Base-by-base conservation (phyloP, 2,113 vertebrate species). In the Triplophysa siluroides region DNA sequence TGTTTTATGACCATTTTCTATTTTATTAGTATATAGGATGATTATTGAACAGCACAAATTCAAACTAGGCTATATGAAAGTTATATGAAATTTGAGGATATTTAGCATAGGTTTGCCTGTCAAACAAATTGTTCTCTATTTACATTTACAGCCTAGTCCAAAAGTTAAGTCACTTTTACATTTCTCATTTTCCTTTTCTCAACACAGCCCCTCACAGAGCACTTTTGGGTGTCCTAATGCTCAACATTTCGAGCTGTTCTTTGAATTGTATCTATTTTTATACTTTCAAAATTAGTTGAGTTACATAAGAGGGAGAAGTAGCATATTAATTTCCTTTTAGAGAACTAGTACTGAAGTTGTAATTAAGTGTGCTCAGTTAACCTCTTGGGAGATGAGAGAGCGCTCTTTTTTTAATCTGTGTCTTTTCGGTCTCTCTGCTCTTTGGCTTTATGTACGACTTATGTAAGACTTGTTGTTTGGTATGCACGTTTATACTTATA, bases 231-330 rank as follows among this genome's bases (percentile, higher is more conserved):
- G 56, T 70, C 47, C 38, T 70, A 45, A 69, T 78, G 69, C 80
- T 80, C 68, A 73, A 83, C 76, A 80, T 83, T 73, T 85, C 73
- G 60, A 78, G 50, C 81, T 79, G 69, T 87, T 77, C 76, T 80
- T 73, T 78, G 87, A 69, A 72, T 60, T 73, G 24, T 84, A 61
- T 26, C 8, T 23, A 61, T 84, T 45, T 86, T 63, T 78, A 54
- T 45, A 38, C 76, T 41, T 70, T 64, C 54, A 75, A 85, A 85
- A 84, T 86, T 83, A 85, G 33, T 66, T 63, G 52, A 41, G 82
- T 88, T 90, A 86, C 78, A 33, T 88, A 87, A 90, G 72, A 63
- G 63, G 60, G 77, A 58, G 78, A 70, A 67, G 75, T 47, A 76
- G 74, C 71, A 65, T 80, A 83, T 82, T 84, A 84, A 82, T 78